Evolutionary conservation across 2,797 vertebrate genomes (phyloP).

Genomic region (Poecile montanus): DNA sequence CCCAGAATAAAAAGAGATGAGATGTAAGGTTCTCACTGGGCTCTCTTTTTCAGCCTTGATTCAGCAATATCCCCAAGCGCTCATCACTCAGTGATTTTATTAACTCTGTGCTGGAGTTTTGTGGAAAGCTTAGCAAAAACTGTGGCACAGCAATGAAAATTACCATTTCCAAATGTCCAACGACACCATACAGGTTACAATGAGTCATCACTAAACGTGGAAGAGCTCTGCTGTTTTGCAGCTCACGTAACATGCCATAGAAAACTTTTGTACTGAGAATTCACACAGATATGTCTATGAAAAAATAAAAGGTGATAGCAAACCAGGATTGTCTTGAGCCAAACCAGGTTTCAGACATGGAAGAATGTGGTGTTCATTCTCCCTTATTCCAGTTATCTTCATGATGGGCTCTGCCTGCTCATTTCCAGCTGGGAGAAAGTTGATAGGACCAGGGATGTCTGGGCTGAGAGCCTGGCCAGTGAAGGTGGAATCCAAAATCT

Average conservation of each 20-base stretch:
- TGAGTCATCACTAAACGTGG: background rate
- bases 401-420: background rate
- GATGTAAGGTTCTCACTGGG: background rate
- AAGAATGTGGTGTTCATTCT: fast-evolving
- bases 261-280: background rate
- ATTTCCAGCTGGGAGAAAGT: background rate
- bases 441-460: too few relatives aligned
- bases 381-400: background rate
- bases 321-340: background rate
- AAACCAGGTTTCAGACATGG: background rate
- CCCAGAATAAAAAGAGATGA: background rate
- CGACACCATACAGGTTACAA: background rate
- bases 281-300: background rate
- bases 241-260: background rate
- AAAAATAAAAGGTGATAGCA: background rate
- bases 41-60: slow-evolving; percentile 2
- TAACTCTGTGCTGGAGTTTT: background rate
- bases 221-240: background rate
- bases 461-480: background rate
- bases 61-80: background rate
- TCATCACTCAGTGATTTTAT: background rate
- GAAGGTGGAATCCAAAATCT: background rate
- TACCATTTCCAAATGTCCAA: background rate
- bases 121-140: slow-evolving; percentile 11
- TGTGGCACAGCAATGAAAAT: background rate